Base-by-base conservation (phyloP, 2,888 invertebrate species). In the Zygaena filipendulae region DNA sequence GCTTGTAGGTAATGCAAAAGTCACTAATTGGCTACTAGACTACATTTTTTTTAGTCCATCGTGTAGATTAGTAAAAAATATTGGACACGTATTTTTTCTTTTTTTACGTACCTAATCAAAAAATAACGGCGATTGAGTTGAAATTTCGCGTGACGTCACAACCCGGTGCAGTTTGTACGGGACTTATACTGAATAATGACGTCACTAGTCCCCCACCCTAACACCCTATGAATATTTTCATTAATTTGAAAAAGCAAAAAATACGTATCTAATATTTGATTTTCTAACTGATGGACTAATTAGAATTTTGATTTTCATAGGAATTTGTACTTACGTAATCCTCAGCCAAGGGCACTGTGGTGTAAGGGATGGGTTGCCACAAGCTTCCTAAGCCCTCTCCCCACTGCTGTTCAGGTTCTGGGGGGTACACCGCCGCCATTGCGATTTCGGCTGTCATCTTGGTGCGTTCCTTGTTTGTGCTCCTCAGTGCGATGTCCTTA, bases 361-460 rank as follows among this genome's bases (percentile, higher is more conserved):
- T 53, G 27, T 75, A 77, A 0, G 77, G 77, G 0, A 77, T 57
- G 0, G 77, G 77, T 33, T 77, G 77, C 77, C 77, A 77, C 1
- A 75, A 38, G 32, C 57, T 69, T 0, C 77, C 77, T 0, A 77
- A 21, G 2, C 53, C 61, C 3, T 62, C 64, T 13, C 69, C 62
- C 77, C 77, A 77, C 36, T 77, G 72, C 40, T 77, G 75, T 4
- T 62, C 70, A 0, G 40, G 23, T 9, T 57, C 67, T 0, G 77
- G 77, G 0, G 77, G 75, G 44, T 69, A 77, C 2, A 49, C 38
- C 4, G 75, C 72, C 0, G 74, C 52, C 69, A 75, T 70, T 0
- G 75, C 75, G 19, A 71, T 52, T 37, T 56, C 55, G 1, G 49
- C 54, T 0, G 69, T 77, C 77, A 77, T 77, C 49, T 77, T 75